Conservation (phyloP, 2,113 vertebrate species). For the Trichechus manatus region DNA sequence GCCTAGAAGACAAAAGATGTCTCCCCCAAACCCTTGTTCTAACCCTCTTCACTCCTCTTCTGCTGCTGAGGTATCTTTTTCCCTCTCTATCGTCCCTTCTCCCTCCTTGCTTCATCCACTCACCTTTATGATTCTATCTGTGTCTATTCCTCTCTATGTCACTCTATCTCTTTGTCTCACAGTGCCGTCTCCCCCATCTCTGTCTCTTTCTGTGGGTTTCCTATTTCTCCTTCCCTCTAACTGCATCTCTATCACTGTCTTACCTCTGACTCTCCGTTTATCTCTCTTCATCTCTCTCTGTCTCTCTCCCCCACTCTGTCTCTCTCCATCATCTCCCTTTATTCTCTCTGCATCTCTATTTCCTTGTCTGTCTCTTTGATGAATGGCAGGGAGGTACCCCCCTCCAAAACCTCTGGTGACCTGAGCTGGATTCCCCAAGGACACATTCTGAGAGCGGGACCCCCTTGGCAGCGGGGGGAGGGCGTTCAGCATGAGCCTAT, state of each 20-base stretch:
- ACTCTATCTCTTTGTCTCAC: background rate
- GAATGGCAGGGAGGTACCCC: background rate
- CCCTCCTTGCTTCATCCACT: background rate
- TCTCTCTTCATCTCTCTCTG: background rate
- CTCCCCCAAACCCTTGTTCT: background rate
- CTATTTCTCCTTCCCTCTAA: background rate
- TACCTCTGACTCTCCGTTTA: background rate
- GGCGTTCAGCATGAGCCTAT: rapidly evolving
- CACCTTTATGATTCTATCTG: background rate
- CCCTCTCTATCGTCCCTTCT: background rate
- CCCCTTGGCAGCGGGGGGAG: too few species aligned
- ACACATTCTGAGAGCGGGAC: background rate
- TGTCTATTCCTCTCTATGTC: background rate
- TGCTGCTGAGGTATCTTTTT: background rate
- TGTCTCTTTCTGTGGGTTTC: too few species aligned
- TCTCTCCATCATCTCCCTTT: background rate
- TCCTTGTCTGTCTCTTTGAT: background rate
- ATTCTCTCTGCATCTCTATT: background rate
- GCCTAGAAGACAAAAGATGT: background rate
- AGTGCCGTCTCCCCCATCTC: background rate
- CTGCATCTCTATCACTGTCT: background rate
- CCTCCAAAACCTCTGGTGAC: background rate
- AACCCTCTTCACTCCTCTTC: background rate
- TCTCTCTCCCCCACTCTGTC: background rate
- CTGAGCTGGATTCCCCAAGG: background rate